Conservation (phyloP, 2,888 invertebrate genomes). For the Sacculina carcini region DNA sequence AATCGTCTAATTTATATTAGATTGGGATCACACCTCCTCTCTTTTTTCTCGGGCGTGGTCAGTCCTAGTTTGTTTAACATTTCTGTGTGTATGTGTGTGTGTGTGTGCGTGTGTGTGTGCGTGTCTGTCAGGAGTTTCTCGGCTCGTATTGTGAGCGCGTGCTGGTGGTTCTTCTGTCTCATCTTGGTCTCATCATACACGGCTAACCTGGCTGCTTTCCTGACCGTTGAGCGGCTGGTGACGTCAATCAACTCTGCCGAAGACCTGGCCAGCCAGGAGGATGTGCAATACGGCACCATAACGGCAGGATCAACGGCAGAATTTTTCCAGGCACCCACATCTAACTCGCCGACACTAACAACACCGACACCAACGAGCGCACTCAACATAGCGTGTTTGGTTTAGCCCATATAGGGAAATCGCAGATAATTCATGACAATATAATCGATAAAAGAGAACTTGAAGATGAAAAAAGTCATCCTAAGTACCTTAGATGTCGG, state of each 20-base stretch:
- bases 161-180: slow-evolving; percentile 99
- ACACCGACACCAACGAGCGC: too few species aligned
- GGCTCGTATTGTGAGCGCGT: slow-evolving; percentile 80
- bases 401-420: too few species aligned
- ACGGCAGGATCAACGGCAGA: slow-evolving; percentile 87
- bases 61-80: not conserved
- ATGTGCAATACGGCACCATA: slow-evolving; percentile 77
- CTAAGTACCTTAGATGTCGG: too few species aligned
- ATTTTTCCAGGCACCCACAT: slow-evolving; percentile 74
- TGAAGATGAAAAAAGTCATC: too few species aligned
- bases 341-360: too few species aligned
- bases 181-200: slow-evolving; percentile 97
- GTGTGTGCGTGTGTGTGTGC: slow-evolving; percentile 2
- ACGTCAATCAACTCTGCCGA: slow-evolving; percentile 87
- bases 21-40: too few species aligned
- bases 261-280: slow-evolving; percentile 75
- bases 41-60: too few species aligned
- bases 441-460: too few species aligned
- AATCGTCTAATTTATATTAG: too few species aligned
- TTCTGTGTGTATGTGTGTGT: not conserved
- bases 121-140: slow-evolving; percentile 22
- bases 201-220: slow-evolving; percentile 91
- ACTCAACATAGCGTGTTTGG: too few species aligned
- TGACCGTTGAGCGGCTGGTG: slow-evolving; percentile 87
- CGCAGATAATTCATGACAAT: too few species aligned